Percentiles rank a stretch among this genome's conserved stretches.
Conservation (phyloP, 1,140 invertebrate species). For the Amphibalanus amphitrite region DNA sequence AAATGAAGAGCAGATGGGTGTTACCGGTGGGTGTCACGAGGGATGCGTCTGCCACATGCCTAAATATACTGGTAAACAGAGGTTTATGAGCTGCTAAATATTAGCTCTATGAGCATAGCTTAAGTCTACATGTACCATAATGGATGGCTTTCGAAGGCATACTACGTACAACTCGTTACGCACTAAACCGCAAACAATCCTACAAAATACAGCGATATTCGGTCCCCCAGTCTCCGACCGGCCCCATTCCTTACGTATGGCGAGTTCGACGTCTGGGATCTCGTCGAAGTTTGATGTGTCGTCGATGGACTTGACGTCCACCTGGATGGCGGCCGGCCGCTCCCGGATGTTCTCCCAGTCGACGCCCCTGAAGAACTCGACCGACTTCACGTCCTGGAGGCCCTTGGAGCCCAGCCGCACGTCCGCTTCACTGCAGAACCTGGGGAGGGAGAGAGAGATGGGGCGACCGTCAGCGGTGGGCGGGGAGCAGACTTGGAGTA, state of each 20-base stretch:
- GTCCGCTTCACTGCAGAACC: constrained; percentile 89
- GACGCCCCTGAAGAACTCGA: constrained; percentile 73
- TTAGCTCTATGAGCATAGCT: no score
- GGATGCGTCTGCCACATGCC: no score
- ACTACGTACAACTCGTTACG: no score
- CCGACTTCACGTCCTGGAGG: constrained; percentile 65
- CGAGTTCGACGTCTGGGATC: constrained; percentile 95
- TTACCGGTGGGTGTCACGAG: not conserved
- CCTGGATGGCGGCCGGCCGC: constrained; percentile 88
- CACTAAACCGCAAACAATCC: no score
- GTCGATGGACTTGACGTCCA: constrained; percentile 82
- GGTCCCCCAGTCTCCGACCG: no score
- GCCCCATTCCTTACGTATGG: constrained; percentile 67
- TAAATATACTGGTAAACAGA: no score
- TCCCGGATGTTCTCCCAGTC: constrained; percentile 95
- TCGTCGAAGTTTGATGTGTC: constrained; percentile 99
- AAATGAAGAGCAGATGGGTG: constrained; percentile 13
- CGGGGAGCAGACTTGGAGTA: no score
- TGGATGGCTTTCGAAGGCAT: no score
- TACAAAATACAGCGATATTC: no score
- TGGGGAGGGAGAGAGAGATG: constrained; percentile 18
- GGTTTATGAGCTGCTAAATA: no score
- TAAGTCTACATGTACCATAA: no score
- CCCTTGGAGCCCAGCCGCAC: constrained; percentile 55
- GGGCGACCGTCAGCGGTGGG: no score